A percentile compares a stretch with the other conserved stretches of the same genome.
These are phyloP conservation scores for Lutjanus campechanus DNA, from an alignment of 2,797 vertebrate species.

Conservation along the genomic window DNA sequence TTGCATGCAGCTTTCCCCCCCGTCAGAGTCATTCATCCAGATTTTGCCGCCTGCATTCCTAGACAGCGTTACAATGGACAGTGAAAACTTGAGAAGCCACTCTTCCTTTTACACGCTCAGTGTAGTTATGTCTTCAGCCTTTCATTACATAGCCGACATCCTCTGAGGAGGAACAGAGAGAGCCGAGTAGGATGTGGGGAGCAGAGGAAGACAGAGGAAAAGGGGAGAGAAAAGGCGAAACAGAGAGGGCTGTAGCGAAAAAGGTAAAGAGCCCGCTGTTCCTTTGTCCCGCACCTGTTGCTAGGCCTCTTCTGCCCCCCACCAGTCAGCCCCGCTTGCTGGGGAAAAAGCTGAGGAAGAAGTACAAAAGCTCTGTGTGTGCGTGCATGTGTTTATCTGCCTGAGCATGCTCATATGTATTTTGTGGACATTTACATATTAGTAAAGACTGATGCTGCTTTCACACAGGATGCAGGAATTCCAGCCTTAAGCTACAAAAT, in stretches of 20 bases:
- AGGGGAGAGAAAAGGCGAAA: conserved; percentile 41
- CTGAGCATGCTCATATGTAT: neutral
- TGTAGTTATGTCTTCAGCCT: conserved; percentile 53
- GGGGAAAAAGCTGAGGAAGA: conserved; percentile 46
- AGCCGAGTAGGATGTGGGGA: conserved; percentile 40
- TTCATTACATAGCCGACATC: conserved; percentile 57
- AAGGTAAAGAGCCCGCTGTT: conserved; percentile 82
- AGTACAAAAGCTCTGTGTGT: conserved; percentile 62
- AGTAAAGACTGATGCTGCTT: conserved; percentile 12
- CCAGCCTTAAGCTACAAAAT: conserved; percentile 10
- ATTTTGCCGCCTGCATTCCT: conserved; percentile 75
- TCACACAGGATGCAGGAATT: conserved; percentile 16
- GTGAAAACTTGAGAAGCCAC: conserved; percentile 73
- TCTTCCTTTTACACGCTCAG: conserved; percentile 50
- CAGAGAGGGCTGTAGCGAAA: conserved; percentile 56
- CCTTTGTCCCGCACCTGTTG: conserved; percentile 84
- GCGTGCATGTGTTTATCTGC: conserved; percentile 6
- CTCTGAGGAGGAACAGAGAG: conserved; percentile 46
- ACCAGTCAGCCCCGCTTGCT: conserved; percentile 49
- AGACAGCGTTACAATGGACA: conserved; percentile 70
- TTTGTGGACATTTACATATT: conserved; percentile 19
- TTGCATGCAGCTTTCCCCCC: conserved; percentile 76
- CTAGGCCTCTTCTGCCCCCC: conserved; percentile 76
- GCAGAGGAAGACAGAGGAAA: conserved; percentile 38
- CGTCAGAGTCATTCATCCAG: conserved; percentile 73